Conservation (phyloP, 2,113 vertebrate genomes). For the Sapajus apella region DNA sequence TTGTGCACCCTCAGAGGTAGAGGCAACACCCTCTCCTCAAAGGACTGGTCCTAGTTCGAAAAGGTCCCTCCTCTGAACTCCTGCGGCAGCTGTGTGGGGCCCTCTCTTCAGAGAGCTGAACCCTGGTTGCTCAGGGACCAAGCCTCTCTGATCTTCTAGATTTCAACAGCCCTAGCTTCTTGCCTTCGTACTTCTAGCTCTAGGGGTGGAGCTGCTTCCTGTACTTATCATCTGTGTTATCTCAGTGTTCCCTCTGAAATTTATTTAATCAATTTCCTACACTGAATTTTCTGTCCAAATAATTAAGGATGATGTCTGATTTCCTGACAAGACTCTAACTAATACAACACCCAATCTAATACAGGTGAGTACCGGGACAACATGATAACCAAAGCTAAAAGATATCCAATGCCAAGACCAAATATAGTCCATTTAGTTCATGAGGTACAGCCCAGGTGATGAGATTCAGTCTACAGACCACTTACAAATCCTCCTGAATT, state of each 20-base stretch:
- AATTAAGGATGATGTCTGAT: not conserved
- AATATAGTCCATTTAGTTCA: not conserved
- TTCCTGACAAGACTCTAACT: slow-evolving; percentile 2
- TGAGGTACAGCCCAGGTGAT: not conserved
- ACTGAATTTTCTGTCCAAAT: not conserved
- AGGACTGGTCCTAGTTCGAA: not conserved
- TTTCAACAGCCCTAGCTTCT: not conserved
- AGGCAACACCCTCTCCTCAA: not conserved
- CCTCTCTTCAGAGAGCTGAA: not conserved
- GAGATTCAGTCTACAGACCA: not conserved
- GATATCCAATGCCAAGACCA: not conserved
- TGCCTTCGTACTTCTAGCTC: not conserved
- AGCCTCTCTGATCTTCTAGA: not conserved
- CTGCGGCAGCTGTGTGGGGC: not conserved
- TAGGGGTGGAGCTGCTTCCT: not conserved
- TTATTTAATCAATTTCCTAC: not conserved
- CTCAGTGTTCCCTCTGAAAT: not conserved
- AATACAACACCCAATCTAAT: not conserved
- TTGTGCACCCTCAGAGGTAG: not conserved
- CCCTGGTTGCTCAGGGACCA: not conserved
- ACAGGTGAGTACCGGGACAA: not conserved
- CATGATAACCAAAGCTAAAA: not conserved
- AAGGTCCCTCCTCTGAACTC: not conserved
- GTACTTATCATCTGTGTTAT: not conserved
- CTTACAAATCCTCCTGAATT: not conserved